phyloP scores from a whole-genome alignment of 92 coral and sea anemone species.

The Diadumene lineata region DNA sequence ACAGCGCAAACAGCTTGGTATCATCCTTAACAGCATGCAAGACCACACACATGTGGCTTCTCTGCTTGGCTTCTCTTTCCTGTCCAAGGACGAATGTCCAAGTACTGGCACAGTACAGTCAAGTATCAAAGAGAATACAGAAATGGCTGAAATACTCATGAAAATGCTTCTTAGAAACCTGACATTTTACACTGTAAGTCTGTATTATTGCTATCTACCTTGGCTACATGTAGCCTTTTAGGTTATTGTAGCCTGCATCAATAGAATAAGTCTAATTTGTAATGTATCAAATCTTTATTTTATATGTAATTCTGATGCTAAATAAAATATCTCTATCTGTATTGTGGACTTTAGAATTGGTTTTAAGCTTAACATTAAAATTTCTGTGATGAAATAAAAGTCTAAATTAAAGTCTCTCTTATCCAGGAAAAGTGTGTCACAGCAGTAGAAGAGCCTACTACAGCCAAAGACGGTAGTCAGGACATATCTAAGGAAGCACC shows the following conservation, averaged over 20 bases:
- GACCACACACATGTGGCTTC: conserved; percentile 81
- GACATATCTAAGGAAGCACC: conserved; percentile 33
- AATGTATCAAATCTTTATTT: no score
- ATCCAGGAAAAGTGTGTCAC: conserved; percentile 33
- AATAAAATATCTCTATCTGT: no score
- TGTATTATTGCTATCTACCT: no score
- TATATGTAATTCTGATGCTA: no score
- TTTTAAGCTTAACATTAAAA: no score
- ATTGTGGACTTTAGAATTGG: no score
- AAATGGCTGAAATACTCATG: conserved; percentile 70
- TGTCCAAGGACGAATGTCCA: conserved; percentile 35
- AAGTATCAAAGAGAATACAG: conserved; percentile 31
- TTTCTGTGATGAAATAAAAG: no score
- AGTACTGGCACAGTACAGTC: conserved; percentile 8
- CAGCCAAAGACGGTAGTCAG: neutral
- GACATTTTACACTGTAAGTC: conserved; percentile 66
- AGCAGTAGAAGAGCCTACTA: conserved; percentile 22
- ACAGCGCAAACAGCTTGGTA: conserved; percentile 79
- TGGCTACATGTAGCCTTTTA: no score
- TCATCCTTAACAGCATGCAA: conserved; percentile 77
- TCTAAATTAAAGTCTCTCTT: no score
- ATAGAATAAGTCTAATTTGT: no score
- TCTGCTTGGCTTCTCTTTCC: conserved; percentile 65
- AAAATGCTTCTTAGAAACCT: conserved; percentile 73
- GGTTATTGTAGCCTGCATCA: no score